phyloP scores from a whole-genome alignment of 53 echinoderm and acorn worm genomes.

The Hippasteria phrygiana region DNA sequence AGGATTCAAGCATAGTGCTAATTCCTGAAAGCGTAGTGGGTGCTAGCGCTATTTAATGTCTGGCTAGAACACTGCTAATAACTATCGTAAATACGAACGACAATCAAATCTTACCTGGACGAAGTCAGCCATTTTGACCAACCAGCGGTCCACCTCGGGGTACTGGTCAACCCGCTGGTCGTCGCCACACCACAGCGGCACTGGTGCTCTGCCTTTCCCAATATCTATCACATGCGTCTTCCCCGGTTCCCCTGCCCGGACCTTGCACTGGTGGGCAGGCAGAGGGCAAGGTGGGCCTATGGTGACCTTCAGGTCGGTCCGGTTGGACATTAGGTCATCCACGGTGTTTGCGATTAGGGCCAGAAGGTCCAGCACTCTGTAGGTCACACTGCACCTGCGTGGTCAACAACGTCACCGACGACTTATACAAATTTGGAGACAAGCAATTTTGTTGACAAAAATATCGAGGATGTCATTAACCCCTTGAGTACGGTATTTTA shows the following conservation, averaged over 20 bases:
- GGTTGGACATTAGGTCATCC: background rate
- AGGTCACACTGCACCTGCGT: slow-evolving; percentile 43
- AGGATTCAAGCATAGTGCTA: too few relatives aligned
- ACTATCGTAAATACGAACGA: too few relatives aligned
- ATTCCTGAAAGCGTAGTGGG: too few relatives aligned
- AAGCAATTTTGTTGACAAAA: too few relatives aligned
- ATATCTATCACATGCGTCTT: slow-evolving; percentile 63
- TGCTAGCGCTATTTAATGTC: too few relatives aligned
- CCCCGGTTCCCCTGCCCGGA: background rate
- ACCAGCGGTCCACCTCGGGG: slow-evolving; percentile 38
- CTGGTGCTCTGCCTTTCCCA: background rate
- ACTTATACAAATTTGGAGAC: too few relatives aligned
- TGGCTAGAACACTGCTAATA: too few relatives aligned
- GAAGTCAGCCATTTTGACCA: slow-evolving; percentile 7
- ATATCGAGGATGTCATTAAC: too few relatives aligned
- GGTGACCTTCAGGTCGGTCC: background rate
- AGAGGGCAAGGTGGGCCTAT: slow-evolving; percentile 62
- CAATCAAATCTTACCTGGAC: background rate
- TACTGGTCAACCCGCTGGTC: slow-evolving; percentile 14
- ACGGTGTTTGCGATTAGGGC: background rate
- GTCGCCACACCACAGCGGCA: slow-evolving; percentile 51
- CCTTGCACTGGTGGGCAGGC: slow-evolving; percentile 1
- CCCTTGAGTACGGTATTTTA: too few relatives aligned
- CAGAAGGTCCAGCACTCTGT: slow-evolving; percentile 23
- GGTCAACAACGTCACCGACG: too few relatives aligned